These are phyloP conservation scores for Siniperca obscura DNA, from an alignment of 2,797 vertebrate genomes.

Conservation along the genomic window DNA sequence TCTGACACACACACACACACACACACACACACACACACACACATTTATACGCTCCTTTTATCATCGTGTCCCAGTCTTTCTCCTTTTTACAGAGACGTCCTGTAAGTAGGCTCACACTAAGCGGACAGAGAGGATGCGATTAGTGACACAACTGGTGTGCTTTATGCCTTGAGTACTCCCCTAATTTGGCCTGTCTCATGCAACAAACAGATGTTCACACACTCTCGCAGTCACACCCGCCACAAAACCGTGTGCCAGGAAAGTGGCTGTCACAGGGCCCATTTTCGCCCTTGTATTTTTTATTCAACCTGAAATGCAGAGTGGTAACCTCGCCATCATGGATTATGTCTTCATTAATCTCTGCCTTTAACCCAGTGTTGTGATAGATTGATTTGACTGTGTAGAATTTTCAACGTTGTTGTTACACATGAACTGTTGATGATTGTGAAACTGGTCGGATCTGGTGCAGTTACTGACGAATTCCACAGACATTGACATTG, in stretches of 20 bases:
- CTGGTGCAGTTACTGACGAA: constrained; percentile 35
- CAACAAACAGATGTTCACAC: constrained; percentile 54
- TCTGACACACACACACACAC: neutral
- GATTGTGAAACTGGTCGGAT: constrained; percentile 35
- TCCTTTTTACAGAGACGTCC: constrained; percentile 25
- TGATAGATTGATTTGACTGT: constrained; percentile 4
- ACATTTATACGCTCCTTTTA: constrained; percentile 14
- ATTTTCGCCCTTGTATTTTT: constrained; percentile 21
- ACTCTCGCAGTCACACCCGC: constrained; percentile 11
- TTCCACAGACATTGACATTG: constrained; percentile 55
- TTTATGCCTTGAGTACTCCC: constrained; percentile 55
- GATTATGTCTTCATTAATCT: constrained; percentile 25
- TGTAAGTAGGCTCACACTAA: neutral
- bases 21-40: neutral
- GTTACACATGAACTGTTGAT: constrained; percentile 22
- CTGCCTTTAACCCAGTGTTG: constrained; percentile 3
- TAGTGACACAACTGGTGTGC: constrained; percentile 51
- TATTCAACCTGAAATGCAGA: too few species aligned
- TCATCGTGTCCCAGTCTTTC: neutral
- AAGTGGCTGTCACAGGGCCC: neutral
- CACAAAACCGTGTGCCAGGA: constrained; percentile 19
- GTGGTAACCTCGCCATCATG: neutral
- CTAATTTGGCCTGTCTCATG: constrained; percentile 41
- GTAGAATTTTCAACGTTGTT: constrained; percentile 5
- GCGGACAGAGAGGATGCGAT: constrained; percentile 45